These are phyloP conservation scores for Craseonycteris thonglongyai DNA, from an alignment of 2,113 vertebrate species.

Conservation along the genomic window DNA sequence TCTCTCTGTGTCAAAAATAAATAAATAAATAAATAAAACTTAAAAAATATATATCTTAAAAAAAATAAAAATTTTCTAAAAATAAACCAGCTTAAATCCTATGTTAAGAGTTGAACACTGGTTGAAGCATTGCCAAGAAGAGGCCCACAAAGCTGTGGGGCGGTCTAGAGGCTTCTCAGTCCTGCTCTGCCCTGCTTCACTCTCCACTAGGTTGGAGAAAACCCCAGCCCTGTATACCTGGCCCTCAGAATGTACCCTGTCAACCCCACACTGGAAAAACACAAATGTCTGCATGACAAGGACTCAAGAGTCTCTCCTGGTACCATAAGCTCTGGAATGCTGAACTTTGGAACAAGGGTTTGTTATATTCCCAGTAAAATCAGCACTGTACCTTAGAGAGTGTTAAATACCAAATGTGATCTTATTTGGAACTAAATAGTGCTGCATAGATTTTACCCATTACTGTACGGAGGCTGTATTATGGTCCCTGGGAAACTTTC, in stretches of 20 bases:
- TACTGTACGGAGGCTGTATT: background rate
- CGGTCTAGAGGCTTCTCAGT: too few relatives aligned
- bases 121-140: background rate
- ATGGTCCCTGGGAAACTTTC: background rate
- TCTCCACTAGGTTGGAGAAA: background rate
- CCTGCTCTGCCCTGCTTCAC: background rate
- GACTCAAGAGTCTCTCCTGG: background rate
- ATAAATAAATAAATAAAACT: too few relatives aligned
- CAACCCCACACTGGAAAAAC: background rate
- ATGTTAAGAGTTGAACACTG: background rate
- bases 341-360: background rate
- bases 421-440: background rate
- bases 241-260: accelerated
- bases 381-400: background rate
- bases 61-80: too few relatives aligned
- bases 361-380: background rate
- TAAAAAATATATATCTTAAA: too few relatives aligned
- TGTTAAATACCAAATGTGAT: background rate
- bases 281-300: background rate
- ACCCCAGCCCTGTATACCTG: too few relatives aligned
- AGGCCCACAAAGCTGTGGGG: background rate
- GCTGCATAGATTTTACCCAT: background rate
- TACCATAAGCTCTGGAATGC: background rate
- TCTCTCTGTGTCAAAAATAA: too few relatives aligned
- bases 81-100: background rate